phyloP scores from a whole-genome alignment of 2,888 invertebrate genomes.

The Leucophora obtusa region DNA sequence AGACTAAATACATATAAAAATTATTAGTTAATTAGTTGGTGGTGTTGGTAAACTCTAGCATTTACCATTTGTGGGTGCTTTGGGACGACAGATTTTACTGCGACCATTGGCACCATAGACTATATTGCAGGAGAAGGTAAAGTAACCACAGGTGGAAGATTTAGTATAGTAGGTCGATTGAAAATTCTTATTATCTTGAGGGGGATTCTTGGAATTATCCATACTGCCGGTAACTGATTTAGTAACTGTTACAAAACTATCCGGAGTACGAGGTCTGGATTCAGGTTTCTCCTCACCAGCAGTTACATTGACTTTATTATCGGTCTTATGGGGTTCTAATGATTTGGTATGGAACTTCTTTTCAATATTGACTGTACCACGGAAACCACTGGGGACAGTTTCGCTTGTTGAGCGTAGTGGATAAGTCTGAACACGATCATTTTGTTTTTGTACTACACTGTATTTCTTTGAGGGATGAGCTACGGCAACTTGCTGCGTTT shows the following conservation, averaged over 20 bases:
- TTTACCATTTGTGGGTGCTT: slow-evolving; percentile 87
- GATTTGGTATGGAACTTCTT: slow-evolving; percentile 78
- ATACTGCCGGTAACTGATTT: slow-evolving; percentile 88
- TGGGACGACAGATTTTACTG: slow-evolving; percentile 90
- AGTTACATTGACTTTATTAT: slow-evolving; percentile 71
- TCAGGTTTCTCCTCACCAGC: slow-evolving; percentile 69
- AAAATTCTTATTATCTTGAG: slow-evolving; percentile 84
- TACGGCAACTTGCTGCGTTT: slow-evolving; percentile 74
- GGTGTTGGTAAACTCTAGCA: slow-evolving; percentile 69
- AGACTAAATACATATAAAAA: slow-evolving; percentile 39
- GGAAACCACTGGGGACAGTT: slow-evolving; percentile 77
- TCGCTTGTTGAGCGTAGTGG: slow-evolving; percentile 73
- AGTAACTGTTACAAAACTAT: slow-evolving; percentile 87
- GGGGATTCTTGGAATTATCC: slow-evolving; percentile 81
- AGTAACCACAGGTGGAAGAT: slow-evolving; percentile 91
- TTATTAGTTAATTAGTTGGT: slow-evolving; percentile 33
- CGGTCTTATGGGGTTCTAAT: slow-evolving; percentile 70
- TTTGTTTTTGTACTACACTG: slow-evolving; percentile 76
- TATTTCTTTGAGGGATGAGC: slow-evolving; percentile 70
- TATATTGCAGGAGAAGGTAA: slow-evolving; percentile 90
- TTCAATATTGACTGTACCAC: slow-evolving; percentile 77
- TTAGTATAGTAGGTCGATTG: slow-evolving; percentile 91
- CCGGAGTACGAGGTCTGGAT: slow-evolving; percentile 79
- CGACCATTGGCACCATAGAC: slow-evolving; percentile 87
- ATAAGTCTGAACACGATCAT: slow-evolving; percentile 73